Percentiles rank a stretch among this genome's conserved stretches.
Conservation (phyloP, 2,888 invertebrate species). For the Ernsta delagoae region DNA sequence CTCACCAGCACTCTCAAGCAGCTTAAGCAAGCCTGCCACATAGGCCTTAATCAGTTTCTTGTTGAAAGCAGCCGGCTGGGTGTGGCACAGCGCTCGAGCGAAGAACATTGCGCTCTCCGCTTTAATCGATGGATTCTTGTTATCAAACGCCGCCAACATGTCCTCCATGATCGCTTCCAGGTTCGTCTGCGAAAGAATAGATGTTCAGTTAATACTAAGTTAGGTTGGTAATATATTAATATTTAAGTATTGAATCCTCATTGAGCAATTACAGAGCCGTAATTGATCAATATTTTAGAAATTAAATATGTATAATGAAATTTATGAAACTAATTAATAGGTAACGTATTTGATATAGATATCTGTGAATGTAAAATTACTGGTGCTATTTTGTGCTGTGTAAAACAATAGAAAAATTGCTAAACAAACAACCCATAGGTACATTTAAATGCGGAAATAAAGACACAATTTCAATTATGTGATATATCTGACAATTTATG, state of each 20-base stretch:
- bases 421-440: no score
- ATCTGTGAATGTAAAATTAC: not conserved
- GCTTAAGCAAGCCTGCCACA: constrained; percentile 90
- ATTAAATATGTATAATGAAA: no score
- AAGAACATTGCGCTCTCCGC: constrained; percentile 94
- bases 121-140: constrained; percentile 96
- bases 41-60: constrained; percentile 96
- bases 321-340: no score
- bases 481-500: not conserved
- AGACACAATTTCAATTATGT: not conserved
- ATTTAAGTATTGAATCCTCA: no score
- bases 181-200: constrained; percentile 85
- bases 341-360: no score
- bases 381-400: not conserved
- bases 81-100: constrained; percentile 92
- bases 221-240: no score
- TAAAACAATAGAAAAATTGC: not conserved
- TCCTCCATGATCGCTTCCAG: constrained; percentile 95
- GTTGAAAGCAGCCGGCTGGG: constrained; percentile 91
- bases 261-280: not conserved
- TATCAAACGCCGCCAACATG: constrained; percentile 92
- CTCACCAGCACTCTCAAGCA: constrained; percentile 89
- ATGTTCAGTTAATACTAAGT: not conserved
- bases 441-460: not conserved
- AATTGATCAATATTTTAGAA: not conserved